A percentile compares a stretch with the other conserved stretches of the same genome.
These are phyloP conservation scores for Bombus confusus DNA, from an alignment of 1,140 invertebrate species.

Conservation along the genomic window DNA sequence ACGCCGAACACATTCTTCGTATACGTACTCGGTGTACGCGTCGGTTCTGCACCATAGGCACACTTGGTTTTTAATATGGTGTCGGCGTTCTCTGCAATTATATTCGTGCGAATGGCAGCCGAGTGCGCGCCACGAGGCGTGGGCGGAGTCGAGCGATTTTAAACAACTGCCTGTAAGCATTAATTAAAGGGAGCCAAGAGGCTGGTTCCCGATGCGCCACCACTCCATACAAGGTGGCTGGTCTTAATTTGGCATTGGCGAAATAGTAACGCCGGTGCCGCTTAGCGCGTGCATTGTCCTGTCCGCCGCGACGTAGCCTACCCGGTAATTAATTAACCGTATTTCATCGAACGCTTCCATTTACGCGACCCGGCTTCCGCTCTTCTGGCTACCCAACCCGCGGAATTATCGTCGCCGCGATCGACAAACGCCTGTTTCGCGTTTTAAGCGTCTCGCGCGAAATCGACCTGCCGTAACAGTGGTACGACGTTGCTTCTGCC, in stretches of 20 bases:
- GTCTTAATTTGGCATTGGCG: slow-evolving; percentile 46
- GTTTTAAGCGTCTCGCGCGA: slow-evolving; percentile 11
- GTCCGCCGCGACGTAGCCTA: background rate
- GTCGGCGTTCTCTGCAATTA: background rate
- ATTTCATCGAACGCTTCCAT: slow-evolving; percentile 30
- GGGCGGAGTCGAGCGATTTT: slow-evolving; percentile 24
- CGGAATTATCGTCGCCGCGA: slow-evolving; percentile 8
- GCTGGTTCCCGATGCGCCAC: background rate
- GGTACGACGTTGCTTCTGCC: background rate
- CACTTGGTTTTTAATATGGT: background rate
- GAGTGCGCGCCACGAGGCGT: slow-evolving; percentile 10
- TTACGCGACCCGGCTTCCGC: background rate
- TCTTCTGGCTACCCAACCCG: background rate
- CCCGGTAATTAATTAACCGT: slow-evolving; percentile 36
- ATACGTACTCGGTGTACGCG: too few relatives aligned
- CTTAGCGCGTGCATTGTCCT: slow-evolving; percentile 30
- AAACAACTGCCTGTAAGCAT: slow-evolving; percentile 26
- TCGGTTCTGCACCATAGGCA: background rate
- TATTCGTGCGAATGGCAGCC: background rate
- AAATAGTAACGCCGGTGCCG: slow-evolving; percentile 37
- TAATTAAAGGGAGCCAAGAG: slow-evolving; percentile 21
- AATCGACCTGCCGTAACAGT: background rate
- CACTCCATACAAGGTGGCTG: slow-evolving; percentile 27
- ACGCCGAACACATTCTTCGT: background rate
- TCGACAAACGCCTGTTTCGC: slow-evolving; percentile 1